These are phyloP conservation scores for Macrobrachium rosenbergii DNA, from an alignment of 1,140 invertebrate genomes.

Conservation along the genomic window DNA sequence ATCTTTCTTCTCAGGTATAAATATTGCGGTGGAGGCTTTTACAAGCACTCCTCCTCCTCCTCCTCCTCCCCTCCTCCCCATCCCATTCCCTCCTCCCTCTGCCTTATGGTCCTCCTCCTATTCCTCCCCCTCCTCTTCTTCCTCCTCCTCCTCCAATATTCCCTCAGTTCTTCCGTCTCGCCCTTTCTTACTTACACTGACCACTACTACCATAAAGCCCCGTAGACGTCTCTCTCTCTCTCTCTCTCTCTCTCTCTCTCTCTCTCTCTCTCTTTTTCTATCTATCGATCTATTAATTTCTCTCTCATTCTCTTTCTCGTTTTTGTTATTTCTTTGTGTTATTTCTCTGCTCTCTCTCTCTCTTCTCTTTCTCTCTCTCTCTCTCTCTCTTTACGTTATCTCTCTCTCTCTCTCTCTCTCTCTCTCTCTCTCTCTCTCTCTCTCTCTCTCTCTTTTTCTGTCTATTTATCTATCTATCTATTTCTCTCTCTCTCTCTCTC, in stretches of 20 bases:
- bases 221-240: not conserved
- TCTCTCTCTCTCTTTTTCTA: not conserved
- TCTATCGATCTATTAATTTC: not conserved
- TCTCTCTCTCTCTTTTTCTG: not conserved
- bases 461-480: not conserved
- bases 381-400: not conserved
- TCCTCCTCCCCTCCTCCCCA: no score
- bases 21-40: no score
- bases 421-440: constrained; percentile 3
- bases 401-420: not conserved
- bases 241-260: not conserved
- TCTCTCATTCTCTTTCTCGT: not conserved
- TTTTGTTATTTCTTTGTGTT: not conserved
- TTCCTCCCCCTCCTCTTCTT: no score
- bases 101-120: no score
- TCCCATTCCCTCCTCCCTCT: no score
- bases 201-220: not conserved
- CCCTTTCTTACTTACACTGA: no score
- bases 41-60: no score
- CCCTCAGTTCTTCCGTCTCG: no score
- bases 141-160: no score
- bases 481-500: not conserved
- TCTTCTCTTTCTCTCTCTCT: not conserved
- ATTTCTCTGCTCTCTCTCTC: not conserved
- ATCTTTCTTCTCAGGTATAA: no score